Conservation (phyloP, 2,113 vertebrate species). For the Triplophysa dalaica region DNA sequence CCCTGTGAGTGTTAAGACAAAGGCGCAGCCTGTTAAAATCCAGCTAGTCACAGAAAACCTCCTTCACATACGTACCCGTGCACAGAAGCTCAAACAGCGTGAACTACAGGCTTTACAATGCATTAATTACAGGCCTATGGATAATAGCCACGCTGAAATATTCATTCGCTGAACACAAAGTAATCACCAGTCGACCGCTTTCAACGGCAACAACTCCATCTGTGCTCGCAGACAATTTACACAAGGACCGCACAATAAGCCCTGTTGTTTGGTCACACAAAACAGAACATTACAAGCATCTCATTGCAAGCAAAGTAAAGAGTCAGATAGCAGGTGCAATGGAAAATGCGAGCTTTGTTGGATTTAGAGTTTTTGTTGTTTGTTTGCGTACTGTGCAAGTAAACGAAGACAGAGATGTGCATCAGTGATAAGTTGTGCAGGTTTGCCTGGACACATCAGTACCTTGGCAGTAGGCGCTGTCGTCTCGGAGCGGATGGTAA, state of each 20-base stretch:
- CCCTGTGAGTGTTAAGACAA: constrained; percentile 4
- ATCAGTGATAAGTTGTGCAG: background rate
- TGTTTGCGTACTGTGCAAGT: background rate
- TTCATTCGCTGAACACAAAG: constrained; percentile 16
- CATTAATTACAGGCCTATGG: constrained; percentile 31
- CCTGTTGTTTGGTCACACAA: constrained; percentile 17
- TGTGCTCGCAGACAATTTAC: constrained; percentile 22
- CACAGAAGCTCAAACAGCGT: constrained; percentile 3
- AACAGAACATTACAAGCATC: constrained; percentile 3
- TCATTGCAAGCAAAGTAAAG: background rate
- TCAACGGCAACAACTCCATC: background rate
- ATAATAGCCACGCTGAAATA: constrained; percentile 32
- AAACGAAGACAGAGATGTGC: background rate
- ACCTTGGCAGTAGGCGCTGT: constrained; percentile 90
- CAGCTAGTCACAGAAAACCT: constrained; percentile 17
- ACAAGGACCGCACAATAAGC: background rate
- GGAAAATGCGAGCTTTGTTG: background rate
- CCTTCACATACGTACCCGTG: constrained; percentile 23
- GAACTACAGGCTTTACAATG: constrained; percentile 28
- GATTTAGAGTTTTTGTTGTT: background rate
- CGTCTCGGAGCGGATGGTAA: constrained; percentile 81
- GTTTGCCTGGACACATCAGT: constrained; percentile 36
- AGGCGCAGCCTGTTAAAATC: constrained; percentile 5
- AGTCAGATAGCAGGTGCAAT: constrained; percentile 24
- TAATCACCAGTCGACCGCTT: constrained; percentile 26